These are phyloP conservation scores for Sinelater perroti DNA, from an alignment of 2,888 invertebrate genomes.

Conservation along the genomic window DNA sequence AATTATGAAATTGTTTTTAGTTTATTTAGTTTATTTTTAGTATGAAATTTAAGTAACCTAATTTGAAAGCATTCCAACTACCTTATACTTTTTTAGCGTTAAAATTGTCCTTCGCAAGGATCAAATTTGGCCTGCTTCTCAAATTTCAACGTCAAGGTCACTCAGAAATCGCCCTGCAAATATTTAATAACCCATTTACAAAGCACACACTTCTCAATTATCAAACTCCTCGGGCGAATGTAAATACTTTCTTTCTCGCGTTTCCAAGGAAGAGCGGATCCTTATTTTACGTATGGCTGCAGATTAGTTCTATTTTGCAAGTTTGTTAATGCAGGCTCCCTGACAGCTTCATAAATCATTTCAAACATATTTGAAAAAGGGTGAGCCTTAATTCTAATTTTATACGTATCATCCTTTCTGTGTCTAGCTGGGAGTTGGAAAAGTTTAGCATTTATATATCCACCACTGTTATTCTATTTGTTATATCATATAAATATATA, in stretches of 20 bases:
- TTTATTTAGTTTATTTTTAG: too few relatives aligned
- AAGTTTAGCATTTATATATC: too few relatives aligned
- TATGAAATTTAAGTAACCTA: too few relatives aligned
- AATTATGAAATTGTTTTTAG: too few relatives aligned
- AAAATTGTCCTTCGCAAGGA: too few relatives aligned
- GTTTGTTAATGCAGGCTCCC: constrained; percentile 1
- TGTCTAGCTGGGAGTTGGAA: too few relatives aligned
- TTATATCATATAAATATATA: too few relatives aligned
- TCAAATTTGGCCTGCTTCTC: too few relatives aligned
- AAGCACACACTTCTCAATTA: constrained; percentile 2
- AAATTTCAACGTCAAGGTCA: too few relatives aligned
- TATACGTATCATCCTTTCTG: constrained; percentile 9
- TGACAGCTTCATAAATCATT: constrained; percentile 3
- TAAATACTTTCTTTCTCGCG: not conserved
- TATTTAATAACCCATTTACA: constrained; percentile 1
- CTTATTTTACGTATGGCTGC: not conserved
- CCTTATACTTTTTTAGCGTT: too few relatives aligned
- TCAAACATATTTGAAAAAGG: not conserved
- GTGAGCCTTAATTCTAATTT: not conserved
- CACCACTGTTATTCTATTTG: too few relatives aligned
- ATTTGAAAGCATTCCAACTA: too few relatives aligned
- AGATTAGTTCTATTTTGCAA: not conserved
- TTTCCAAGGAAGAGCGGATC: constrained; percentile 4
- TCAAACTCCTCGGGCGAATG: not conserved
- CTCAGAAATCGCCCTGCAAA: not conserved